Evolutionary conservation across 2,113 vertebrate species (phyloP), one percentile per base, ranked within the genome.

Genomic region (Platysteira castanea): DNA sequence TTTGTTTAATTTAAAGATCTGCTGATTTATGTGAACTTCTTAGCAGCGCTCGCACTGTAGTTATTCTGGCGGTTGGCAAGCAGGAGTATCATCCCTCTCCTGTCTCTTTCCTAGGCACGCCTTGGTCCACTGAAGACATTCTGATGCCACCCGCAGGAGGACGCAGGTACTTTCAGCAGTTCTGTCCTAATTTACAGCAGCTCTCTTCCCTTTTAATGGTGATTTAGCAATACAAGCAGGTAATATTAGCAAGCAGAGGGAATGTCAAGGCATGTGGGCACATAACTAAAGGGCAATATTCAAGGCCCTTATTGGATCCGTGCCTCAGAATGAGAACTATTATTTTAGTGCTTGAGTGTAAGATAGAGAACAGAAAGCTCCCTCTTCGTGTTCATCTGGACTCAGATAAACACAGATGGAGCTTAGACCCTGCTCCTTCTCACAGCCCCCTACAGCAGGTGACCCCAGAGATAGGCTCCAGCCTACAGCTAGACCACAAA

Each of bases 141-240:
- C 90, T 95, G 95, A 96, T 97, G 97, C 97, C 97, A 98, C 95
- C 97, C 97, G 41, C 94, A 96, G 97, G 97, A 92, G 81, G 78
- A 94, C 14, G 21, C 54, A 47, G 82, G 92, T 60, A 97, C 47
- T 90, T 95, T 57, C 73, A 60, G 57, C 18, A 26, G 10, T 15
- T 22, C 57, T n/a, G 35, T 75, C 63, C 69, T 78, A 4, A 30
- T 46, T 64, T 35, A 31, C n/a, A 53, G 85, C 92, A 61, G 63
- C 85, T 47, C 37, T 74, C 65, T 24, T 68, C 70, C 64, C 84
- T 90, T 33, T 87, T 70, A 41, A 90, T 26, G 35, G 13, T 74
- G 79, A 60, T 52, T 79, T 23, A 86, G 93, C 77, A 90, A 50
- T 35, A 24, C 33, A 50, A 87, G 93, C 77, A 30, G 26, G 80